Conservation (phyloP, 2,888 invertebrate species). For the Drosophila pseudotalamancana region DNA sequence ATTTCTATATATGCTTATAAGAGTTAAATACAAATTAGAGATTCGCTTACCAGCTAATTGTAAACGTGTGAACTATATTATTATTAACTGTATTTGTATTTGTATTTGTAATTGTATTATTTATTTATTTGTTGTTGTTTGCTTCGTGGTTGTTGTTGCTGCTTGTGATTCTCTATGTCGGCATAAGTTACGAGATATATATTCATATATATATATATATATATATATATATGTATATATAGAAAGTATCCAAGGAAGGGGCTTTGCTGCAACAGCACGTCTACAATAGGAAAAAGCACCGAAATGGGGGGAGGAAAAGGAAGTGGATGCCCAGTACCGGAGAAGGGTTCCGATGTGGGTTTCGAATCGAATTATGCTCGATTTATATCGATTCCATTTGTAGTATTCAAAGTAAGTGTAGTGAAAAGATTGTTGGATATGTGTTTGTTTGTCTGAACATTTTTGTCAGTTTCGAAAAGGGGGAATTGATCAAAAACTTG, state of each 20-base stretch:
- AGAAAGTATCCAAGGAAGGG: slow-evolving; percentile 19
- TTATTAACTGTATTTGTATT: slow-evolving; percentile 16
- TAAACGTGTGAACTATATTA: slow-evolving; percentile 50
- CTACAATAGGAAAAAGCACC: slow-evolving; percentile 6
- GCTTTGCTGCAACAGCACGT: slow-evolving; percentile 21
- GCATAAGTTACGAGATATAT: slow-evolving; percentile 26
- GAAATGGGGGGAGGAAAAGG: no score
- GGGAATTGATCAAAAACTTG: background rate
- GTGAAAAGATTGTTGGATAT: slow-evolving; percentile 51
- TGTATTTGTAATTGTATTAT: slow-evolving; percentile 4
- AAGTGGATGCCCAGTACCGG: slow-evolving; percentile 6
- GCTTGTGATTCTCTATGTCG: slow-evolving; percentile 37
- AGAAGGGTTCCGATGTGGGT: slow-evolving; percentile 10
- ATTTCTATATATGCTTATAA: slow-evolving; percentile 45
- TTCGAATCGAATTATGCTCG: background rate
- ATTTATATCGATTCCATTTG: slow-evolving; percentile 3
- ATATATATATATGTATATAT: background rate
- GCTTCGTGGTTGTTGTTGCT: slow-evolving; percentile 18
- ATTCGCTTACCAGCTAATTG: slow-evolving; percentile 46
- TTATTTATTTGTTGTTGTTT: no score
- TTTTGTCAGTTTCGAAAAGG: slow-evolving; percentile 31
- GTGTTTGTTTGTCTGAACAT: slow-evolving; percentile 39
- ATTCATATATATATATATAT: background rate
- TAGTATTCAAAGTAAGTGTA: slow-evolving; percentile 12
- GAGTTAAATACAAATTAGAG: slow-evolving; percentile 48